These are phyloP conservation scores for Drosophila tripunctata DNA, from an alignment of 2,888 invertebrate species.

Conservation along the genomic window DNA sequence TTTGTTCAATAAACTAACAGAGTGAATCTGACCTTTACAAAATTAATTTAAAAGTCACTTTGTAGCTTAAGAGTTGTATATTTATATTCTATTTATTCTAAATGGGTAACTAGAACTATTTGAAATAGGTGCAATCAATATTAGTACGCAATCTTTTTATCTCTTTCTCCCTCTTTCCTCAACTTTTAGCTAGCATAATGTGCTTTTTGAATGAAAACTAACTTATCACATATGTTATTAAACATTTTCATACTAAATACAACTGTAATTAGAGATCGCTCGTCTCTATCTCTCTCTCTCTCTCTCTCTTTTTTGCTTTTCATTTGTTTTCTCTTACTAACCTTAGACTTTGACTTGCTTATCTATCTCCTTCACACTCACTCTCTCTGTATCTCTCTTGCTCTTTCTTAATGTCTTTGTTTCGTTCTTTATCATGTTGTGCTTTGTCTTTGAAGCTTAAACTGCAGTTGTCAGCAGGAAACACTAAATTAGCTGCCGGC, in stretches of 20 bases:
- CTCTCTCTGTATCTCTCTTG: neutral
- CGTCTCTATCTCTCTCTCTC: neutral
- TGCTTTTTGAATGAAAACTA: no score
- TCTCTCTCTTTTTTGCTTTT: neutral
- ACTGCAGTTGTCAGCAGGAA: slow-evolving; percentile 80
- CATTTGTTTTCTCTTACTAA: neutral
- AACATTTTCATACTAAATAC: neutral
- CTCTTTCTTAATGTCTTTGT: slow-evolving; percentile 3
- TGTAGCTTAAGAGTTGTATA: no score
- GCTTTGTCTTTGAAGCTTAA: slow-evolving; percentile 63
- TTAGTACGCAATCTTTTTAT: neutral
- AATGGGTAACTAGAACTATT: no score
- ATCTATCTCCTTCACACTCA: neutral
- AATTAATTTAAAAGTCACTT: no score
- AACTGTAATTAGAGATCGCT: neutral
- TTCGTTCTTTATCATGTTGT: slow-evolving; percentile 47
- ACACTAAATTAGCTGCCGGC: slow-evolving; percentile 78
- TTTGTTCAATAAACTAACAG: no score
- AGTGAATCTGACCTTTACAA: no score
- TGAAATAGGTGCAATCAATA: no score
- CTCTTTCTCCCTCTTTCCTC: neutral
- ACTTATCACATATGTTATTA: no score
- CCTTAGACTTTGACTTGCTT: neutral
- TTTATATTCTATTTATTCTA: no score
- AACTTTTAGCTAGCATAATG: no score